Percentiles rank a stretch among this genome's conserved stretches.
Evolutionary conservation across 2,888 invertebrate genomes (phyloP).

Genomic region (Agapetus fuscipes): DNA sequence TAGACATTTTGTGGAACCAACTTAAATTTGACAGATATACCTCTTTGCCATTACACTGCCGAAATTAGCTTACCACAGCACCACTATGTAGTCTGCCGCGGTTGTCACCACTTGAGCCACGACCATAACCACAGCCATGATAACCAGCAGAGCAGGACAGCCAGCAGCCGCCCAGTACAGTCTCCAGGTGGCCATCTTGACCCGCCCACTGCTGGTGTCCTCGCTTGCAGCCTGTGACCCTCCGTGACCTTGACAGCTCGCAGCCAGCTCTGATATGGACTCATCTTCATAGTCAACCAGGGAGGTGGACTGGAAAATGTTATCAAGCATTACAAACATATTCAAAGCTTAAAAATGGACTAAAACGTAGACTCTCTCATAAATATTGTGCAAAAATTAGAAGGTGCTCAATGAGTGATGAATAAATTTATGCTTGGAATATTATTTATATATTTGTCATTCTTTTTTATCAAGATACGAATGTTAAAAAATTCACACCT

Average conservation of each 20-base stretch:
- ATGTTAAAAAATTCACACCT: too few relatives aligned
- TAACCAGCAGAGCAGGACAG: slow-evolving; percentile 40
- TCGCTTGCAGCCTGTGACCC: slow-evolving; percentile 2
- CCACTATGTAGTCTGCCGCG: slow-evolving; percentile 67
- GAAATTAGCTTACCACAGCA: slow-evolving; percentile 61
- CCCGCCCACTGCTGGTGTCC: slow-evolving; percentile 8
- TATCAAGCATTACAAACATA: too few relatives aligned
- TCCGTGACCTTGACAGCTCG: slow-evolving; percentile 5
- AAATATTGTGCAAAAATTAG: too few relatives aligned
- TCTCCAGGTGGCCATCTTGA: slow-evolving; percentile 35
- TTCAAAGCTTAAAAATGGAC: too few relatives aligned
- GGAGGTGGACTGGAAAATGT: background rate
- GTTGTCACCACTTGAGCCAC: slow-evolving; percentile 57
- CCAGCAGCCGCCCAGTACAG: slow-evolving; percentile 53
- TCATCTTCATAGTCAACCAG: background rate
- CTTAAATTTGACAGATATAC: too few relatives aligned
- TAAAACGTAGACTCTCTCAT: too few relatives aligned
- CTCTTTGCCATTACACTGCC: too few relatives aligned
- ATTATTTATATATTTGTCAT: too few relatives aligned
- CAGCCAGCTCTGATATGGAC: slow-evolving; percentile 5
- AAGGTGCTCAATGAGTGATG: too few relatives aligned
- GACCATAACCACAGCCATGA: slow-evolving; percentile 48
- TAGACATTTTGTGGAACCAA: too few relatives aligned
- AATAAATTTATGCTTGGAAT: too few relatives aligned
- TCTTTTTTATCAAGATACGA: too few relatives aligned